Conservation (phyloP, 1,140 invertebrate species). For the Brachystomella parvula region DNA sequence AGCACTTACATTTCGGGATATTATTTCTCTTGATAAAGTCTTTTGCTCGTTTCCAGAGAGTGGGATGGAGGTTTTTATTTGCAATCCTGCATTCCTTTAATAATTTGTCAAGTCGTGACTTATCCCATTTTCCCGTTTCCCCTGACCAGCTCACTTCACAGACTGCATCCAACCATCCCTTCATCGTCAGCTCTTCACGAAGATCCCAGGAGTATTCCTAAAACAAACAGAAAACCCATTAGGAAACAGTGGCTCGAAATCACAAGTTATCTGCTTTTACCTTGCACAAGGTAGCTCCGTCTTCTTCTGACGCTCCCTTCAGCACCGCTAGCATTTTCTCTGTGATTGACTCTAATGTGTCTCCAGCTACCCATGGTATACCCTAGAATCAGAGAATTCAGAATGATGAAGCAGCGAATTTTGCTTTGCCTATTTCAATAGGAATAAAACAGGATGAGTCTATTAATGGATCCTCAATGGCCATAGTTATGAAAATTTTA, state of each 20-base stretch:
- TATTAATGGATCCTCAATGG: no score
- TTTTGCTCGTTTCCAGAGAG: conserved; percentile 14
- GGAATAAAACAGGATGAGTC: no score
- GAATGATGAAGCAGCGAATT: no score
- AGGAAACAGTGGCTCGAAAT: not conserved
- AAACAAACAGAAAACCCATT: not conserved
- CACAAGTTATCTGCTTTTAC: not conserved
- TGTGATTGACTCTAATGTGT: conserved; percentile 19
- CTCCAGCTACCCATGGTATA: conserved; percentile 23
- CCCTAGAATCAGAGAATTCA: no score
- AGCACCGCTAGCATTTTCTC: conserved; percentile 36
- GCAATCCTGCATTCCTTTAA: not conserved
- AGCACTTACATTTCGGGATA: conserved; percentile 13
- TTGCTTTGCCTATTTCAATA: no score
- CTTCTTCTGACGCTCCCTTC: not conserved
- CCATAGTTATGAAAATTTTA: no score
- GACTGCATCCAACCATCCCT: conserved; percentile 9
- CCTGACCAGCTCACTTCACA: conserved; percentile 12
- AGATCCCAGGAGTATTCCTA: conserved; percentile 18
- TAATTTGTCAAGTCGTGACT: not conserved
- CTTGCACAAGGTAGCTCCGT: not conserved
- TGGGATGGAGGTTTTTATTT: not conserved
- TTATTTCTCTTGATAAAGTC: conserved; percentile 15
- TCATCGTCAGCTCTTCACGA: not conserved
- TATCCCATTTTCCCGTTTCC: not conserved